Evolutionary conservation across 2,797 vertebrate species (phyloP).

Genomic region (Alosa sapidissima): DNA sequence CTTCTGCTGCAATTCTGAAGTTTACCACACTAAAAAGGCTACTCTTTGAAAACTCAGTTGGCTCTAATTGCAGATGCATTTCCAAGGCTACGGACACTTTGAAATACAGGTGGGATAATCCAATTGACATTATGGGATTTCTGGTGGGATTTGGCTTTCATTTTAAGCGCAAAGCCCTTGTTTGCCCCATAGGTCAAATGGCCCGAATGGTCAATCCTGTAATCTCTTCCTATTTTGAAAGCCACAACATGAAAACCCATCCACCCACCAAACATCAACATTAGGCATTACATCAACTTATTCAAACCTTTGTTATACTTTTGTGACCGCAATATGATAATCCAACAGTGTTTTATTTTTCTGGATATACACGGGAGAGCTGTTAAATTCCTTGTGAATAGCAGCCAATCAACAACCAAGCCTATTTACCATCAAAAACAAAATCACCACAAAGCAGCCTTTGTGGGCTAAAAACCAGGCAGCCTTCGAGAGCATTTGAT

Average conservation of each 20-base stretch:
- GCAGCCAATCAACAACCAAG: too few species aligned
- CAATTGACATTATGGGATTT: conserved; percentile 44
- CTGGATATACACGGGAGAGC: too few species aligned
- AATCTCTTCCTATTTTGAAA: conserved; percentile 30
- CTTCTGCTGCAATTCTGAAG: not conserved
- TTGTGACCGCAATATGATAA: not conserved
- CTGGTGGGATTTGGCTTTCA: conserved; percentile 43
- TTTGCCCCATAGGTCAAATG: conserved; percentile 16
- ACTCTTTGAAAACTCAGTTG: not conserved
- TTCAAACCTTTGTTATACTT: not conserved
- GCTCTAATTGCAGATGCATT: not conserved
- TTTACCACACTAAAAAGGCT: not conserved
- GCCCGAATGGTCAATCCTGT: conserved; percentile 31
- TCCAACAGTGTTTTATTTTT: too few species aligned
- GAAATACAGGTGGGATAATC: conserved; percentile 36
- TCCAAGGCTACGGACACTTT: not conserved
- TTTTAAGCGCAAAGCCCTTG: conserved; percentile 17
- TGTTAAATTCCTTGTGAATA: too few species aligned
- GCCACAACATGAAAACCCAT: not conserved
- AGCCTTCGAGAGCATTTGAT: too few species aligned
- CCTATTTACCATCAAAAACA: too few species aligned
- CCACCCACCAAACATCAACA: not conserved
- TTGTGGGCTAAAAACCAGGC: too few species aligned
- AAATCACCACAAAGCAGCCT: too few species aligned
- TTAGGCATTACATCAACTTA: not conserved